Evolutionary conservation across 2,113 vertebrate genomes (phyloP).

Genomic region (Pipa parva): DNA sequence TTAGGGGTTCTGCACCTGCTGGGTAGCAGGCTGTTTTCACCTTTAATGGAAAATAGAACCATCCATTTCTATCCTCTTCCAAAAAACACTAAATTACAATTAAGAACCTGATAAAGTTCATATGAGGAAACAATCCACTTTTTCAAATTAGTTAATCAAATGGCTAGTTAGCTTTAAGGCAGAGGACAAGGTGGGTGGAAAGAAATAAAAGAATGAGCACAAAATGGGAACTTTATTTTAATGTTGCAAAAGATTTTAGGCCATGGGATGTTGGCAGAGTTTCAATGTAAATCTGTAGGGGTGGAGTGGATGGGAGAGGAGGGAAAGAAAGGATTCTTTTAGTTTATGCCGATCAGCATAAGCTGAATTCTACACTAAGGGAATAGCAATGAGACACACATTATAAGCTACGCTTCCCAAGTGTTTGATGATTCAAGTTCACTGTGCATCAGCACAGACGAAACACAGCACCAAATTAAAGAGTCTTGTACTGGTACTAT

Average conservation of each 20-base stretch:
- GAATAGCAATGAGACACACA: slow-evolving; percentile 77
- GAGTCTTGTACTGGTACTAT: slow-evolving; percentile 63
- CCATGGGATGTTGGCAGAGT: slow-evolving; percentile 73
- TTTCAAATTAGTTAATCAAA: slow-evolving; percentile 46
- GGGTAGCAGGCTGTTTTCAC: slow-evolving; percentile 73
- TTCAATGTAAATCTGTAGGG: slow-evolving; percentile 70
- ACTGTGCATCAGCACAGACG: slow-evolving; percentile 62
- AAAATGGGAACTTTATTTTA: slow-evolving; percentile 61
- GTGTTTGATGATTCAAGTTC: slow-evolving; percentile 68
- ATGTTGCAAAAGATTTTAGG: slow-evolving; percentile 68
- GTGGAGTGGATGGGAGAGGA: slow-evolving; percentile 57
- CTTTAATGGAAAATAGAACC: slow-evolving; percentile 67
- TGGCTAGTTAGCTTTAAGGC: slow-evolving; percentile 21
- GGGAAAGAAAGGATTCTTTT: slow-evolving; percentile 72
- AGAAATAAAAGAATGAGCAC: slow-evolving; percentile 43
- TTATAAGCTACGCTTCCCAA: slow-evolving; percentile 67
- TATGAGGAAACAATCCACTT: slow-evolving; percentile 39
- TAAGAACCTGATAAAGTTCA: slow-evolving; percentile 48
- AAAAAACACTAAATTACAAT: slow-evolving; percentile 48
- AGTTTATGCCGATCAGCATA: slow-evolving; percentile 71
- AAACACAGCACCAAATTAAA: slow-evolving; percentile 68
- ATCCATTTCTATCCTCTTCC: slow-evolving; percentile 34
- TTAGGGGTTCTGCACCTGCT: slow-evolving; percentile 78
- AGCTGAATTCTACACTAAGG: slow-evolving; percentile 67
- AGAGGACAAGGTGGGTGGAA: slow-evolving; percentile 48